Evolutionary conservation across 2,113 vertebrate genomes (phyloP), one percentile per base, ranked within the genome.

Genomic region (Pontoporia blainvillei): DNA sequence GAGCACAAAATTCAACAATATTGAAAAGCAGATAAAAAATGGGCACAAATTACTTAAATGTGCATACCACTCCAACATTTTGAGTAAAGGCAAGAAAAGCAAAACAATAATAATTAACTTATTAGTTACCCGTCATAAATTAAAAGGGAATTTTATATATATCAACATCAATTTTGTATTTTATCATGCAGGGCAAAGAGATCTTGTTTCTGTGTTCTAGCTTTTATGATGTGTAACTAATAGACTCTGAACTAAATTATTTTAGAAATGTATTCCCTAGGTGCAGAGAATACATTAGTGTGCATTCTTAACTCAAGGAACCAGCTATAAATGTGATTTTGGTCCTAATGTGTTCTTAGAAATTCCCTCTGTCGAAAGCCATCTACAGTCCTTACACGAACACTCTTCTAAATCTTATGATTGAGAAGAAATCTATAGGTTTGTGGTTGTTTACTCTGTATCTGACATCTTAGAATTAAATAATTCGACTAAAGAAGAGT

Each of bases 51-150:
- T 61, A 84, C 71, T 94, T 85, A 90, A 73, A 75, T 12, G 49
- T 7, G 29, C 1, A 13, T 7, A 81, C 14, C 44, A 72, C 8
- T 20, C 78, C 15, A 6, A 8, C 66, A 59, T 79, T 87, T 95
- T 96, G 91, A 9, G 41, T 94, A 82, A 97, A 95, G 96, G 57
- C 84, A 83, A 96, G 27, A 78, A 95, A 92, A 49, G 2, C 49
- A 84, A 69, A 78, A 78, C 4, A 75, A 76, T 88, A 79, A 79
- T 89, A 57, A 86, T 54, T 82, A 96, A 64, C 34, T 92, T 36
- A 73, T 87, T 91, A 64, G 86, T 96, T 97, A 57, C 36, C 23
- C 27, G n/a, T 52, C 49, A 54, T 61, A 59, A 72, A 87, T 23
- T 86, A 66, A 96, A 78, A 52, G 31, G 20, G 15, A 2, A 61